Evolutionary conservation across 1,140 invertebrate genomes (phyloP).

Genomic region (Venustaconcha ellipsiformis): DNA sequence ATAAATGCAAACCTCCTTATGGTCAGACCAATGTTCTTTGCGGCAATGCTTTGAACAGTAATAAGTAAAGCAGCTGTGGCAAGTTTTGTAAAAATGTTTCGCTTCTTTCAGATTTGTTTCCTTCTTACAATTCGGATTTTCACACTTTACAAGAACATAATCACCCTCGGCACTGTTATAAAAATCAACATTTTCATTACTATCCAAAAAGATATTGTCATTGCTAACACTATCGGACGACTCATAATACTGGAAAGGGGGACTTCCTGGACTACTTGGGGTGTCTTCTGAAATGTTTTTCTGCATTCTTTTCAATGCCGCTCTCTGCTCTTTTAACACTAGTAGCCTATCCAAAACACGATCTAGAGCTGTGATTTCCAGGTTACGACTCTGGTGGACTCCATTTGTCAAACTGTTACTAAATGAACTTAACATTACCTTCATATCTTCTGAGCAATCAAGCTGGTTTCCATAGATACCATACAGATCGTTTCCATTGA

Average conservation of each 20-base stretch:
- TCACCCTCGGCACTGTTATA: constrained; percentile 24
- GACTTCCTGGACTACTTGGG: constrained; percentile 16
- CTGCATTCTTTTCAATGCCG: constrained; percentile 22
- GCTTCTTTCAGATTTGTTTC: constrained; percentile 64
- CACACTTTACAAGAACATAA: constrained; percentile 62
- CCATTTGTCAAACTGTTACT: too few species aligned
- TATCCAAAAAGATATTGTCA: constrained; percentile 11
- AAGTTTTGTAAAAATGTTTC: constrained; percentile 80
- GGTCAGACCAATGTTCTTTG: constrained; percentile 89
- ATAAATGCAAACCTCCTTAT: constrained; percentile 89
- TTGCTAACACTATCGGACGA: background rate
- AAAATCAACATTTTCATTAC: background rate
- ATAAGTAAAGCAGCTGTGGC: constrained; percentile 92
- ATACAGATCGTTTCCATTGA: too few species aligned
- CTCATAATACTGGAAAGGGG: constrained; percentile 13
- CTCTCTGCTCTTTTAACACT: constrained; percentile 33
- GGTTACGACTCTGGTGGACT: too few species aligned
- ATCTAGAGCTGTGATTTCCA: constrained; percentile 11
- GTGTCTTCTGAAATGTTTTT: constrained; percentile 10
- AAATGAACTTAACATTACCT: too few species aligned
- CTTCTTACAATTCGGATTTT: constrained; percentile 64
- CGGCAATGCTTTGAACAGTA: constrained; percentile 83
- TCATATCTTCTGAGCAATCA: too few species aligned
- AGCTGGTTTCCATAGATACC: too few species aligned
- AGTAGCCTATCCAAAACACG: constrained; percentile 34